Evolutionary conservation across 2,888 invertebrate genomes (phyloP), one percentile per base, ranked within the genome.

Genomic region (Baccha elongata): DNA sequence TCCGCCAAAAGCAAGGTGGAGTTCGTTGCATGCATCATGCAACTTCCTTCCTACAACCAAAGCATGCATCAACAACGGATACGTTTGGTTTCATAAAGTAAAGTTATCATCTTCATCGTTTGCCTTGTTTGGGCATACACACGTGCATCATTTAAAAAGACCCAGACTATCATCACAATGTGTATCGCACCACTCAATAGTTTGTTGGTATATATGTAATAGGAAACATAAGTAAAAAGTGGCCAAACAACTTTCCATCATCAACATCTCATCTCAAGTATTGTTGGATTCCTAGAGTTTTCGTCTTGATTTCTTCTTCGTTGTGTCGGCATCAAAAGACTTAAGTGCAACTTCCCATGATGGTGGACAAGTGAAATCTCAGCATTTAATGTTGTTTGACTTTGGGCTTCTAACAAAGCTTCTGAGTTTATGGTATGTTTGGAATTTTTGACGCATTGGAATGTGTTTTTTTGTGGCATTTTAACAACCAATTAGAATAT

Each of bases 231-330:
- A 32, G 15, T 52, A 37, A 73, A 50, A 80, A 46, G 58, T 60
- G 1, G 53, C 62, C 46, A 50, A 62, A 81, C 81, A 81, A 81
- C 81, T 81, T 81, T 81, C 81, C 65, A 75, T 81, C 75, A 67
- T 72, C 75, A 81, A 48, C 71, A 67, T 76, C 75, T 81, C 60
- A 67, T 71, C 71, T 75, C 35, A n/a, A 7, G 42, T 42, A 52
- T 26, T 53, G 23, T 67, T 53, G 8, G 23, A 42, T 62, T 62
- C 53, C 58, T 40, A 37, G 11, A 19, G 42, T 19, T 29, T 50
- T 42, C 40, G 40, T 44, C 21, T 29, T 13, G n/a, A 3, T 35
- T 10, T 13, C 35, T n/a, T 60, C 50, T 19, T 29, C 5, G 53
- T 21, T 15, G 26, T 29, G 21, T 40, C n/a, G 17, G 11, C 21